Evolutionary conservation across 2,797 vertebrate species (phyloP), one percentile per base, ranked within the genome.

Genomic region (Protonibea diacanthus): DNA sequence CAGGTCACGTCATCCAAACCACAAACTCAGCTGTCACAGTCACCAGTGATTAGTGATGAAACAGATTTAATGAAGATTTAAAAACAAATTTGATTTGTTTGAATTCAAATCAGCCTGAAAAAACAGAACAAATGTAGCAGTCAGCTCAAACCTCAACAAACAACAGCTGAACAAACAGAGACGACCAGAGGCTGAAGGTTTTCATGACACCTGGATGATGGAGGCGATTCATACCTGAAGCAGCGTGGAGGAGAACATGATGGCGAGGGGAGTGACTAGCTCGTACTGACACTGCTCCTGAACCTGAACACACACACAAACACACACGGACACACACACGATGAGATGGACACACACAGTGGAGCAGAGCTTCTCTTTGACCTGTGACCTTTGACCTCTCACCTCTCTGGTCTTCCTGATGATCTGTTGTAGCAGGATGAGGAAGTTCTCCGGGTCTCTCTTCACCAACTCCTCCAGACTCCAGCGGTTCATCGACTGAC

Each of bases 401-500:
- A 98, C 98, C 97, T 98, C 96, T 91, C 80, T 94, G 76, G 97
- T 96, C 90, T 96, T 98, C 85, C 91, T 91, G 33, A 99, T 92
- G 85, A 99, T 98, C 91, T 98, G 97, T 62, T 98, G 96, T 74
- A 99, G 87, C 6, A 99, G 97, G 83, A 99, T 99, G 82, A 99
- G 93, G 90, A 97, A 98, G 93, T 98, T 97, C 5, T 96, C 89
- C 0, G 98, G 96, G 49, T 99, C 97, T 72, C 98, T 95, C 90
- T 96, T 99, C 81, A 99, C 96, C 81, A 99, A 92, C 89, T 99
- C 98, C 91, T 98, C 98, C 64, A 99, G 93, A 85, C 97, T 98
- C 98, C 98, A 99, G 86, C 97, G 97, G 89, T 98, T 99, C 93
- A 99, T 96, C 57, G 97, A 98, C 89, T 97, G 96, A 48, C 97